Evolutionary conservation across 2,888 invertebrate species (phyloP), one percentile per base, ranked within the genome.

Genomic region (Drosophila kokeensis): DNA sequence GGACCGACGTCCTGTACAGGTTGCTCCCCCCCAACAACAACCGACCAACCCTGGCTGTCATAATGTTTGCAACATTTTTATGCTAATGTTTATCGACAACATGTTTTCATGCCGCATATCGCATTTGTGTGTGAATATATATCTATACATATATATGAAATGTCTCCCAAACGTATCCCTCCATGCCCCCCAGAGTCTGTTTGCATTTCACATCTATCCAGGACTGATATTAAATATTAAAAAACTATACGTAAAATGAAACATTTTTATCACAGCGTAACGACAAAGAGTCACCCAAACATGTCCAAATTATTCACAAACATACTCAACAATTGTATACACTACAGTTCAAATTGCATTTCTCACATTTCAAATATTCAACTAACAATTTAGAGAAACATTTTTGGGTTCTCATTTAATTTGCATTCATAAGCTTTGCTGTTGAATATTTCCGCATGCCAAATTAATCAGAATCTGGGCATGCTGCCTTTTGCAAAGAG

Each of bases 51-150:
- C 54, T 40, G 55, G 68, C 66, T 73, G 80, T 80, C 74, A 75
- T 78, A 73, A 73, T 82, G 74, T 82, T 85, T 86, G 83, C 80
- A 83, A 83, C 79, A 87, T 89, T 91, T 91, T 78, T 84, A 90
- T 91, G 89, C 87, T 85, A 89, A 91, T 91, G 83, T 81, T 83
- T 83, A 89, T 91, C 75, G 85, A 79, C 75, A 83, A 69, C 78
- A 86, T 83, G 83, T 78, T 88, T 83, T 90, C 77, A 76, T 86
- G 73, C 70, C 66, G 58, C 77, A 63, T 65, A 71, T 77, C 73
- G 63, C 72, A 55, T 55, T 63, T 34, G 38, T 18, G 15, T 57
- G 66, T 67, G 52, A 54, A 66, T 27, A 42, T 45, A 45, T 18
- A 40, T 52, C 15, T 61, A 63, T 40, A 40, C 15, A 50, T 55